These are phyloP conservation scores for Stegophylla sp. DNA, from an alignment of 2,888 invertebrate species.

Conservation along the genomic window DNA sequence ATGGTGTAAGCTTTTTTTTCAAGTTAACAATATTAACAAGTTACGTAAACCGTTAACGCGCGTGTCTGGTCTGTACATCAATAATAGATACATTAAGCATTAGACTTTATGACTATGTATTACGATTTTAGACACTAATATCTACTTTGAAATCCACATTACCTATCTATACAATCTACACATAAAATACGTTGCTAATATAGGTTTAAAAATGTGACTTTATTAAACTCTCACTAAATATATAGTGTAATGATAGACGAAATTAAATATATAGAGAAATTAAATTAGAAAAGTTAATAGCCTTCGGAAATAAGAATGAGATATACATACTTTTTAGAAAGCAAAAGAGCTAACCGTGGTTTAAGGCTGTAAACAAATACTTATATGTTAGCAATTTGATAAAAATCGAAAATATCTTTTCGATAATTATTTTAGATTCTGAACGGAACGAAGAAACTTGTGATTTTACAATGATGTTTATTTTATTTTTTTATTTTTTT, in stretches of 20 bases:
- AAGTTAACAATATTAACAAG: slow-evolving; percentile 24
- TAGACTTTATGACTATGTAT: neutral
- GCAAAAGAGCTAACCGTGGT: slow-evolving; percentile 26
- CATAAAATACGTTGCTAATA: too few relatives aligned
- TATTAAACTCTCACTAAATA: slow-evolving; percentile 13
- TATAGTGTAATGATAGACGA: slow-evolving; percentile 20
- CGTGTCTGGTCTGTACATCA: neutral
- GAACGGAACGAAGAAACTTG: too few relatives aligned
- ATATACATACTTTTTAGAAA: slow-evolving; percentile 7
- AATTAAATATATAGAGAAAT: slow-evolving; percentile 37
- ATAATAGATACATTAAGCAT: neutral
- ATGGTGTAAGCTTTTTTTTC: slow-evolving; percentile 3
- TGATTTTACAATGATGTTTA: too few relatives aligned
- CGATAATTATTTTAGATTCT: too few relatives aligned
- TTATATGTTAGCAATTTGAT: neutral
- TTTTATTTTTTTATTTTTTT: too few relatives aligned
- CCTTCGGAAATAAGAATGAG: slow-evolving; percentile 25
- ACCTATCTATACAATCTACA: too few relatives aligned
- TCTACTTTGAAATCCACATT: too few relatives aligned
- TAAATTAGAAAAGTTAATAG: slow-evolving; percentile 36
- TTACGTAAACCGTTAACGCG: slow-evolving; percentile 33
- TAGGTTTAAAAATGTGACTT: too few relatives aligned
- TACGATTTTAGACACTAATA: too few relatives aligned
- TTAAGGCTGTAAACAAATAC: slow-evolving; percentile 4
- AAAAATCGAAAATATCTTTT: neutral